phyloP scores from a whole-genome alignment of 2,797 vertebrate species.

The Scyliorhinus canicula region DNA sequence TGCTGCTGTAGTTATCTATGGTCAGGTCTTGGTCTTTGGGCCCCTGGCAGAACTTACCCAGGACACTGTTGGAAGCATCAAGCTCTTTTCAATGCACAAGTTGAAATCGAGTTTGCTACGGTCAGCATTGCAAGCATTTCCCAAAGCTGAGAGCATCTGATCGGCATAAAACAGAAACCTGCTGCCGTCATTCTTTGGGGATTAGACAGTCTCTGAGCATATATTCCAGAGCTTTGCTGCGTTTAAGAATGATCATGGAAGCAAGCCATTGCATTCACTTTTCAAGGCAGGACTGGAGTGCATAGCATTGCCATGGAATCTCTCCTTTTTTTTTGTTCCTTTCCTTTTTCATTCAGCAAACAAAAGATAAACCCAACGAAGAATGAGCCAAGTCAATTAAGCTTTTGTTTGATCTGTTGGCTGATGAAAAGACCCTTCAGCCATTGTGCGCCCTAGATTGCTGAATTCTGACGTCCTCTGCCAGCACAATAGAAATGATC shows the following conservation, averaged over 20 bases:
- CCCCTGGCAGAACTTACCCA: background rate
- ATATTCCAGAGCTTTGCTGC: background rate
- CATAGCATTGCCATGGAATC: constrained; percentile 45
- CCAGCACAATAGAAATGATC: constrained; percentile 47
- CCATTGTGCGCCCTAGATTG: constrained; percentile 43
- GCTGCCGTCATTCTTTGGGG: background rate
- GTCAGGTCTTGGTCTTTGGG: background rate
- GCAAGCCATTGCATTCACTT: background rate
- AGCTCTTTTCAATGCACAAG: background rate
- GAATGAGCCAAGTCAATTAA: constrained; percentile 52
- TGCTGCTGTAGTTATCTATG: background rate
- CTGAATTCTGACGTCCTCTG: constrained; percentile 30
- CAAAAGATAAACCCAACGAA: constrained; percentile 45
- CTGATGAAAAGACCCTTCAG: constrained; percentile 49
- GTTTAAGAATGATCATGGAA: constrained; percentile 3
- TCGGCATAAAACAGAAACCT: background rate
- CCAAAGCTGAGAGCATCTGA: background rate
- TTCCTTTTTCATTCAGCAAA: constrained; percentile 44
- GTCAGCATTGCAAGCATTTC: background rate
- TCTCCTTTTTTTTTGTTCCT: constrained; percentile 47
- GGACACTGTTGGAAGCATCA: background rate
- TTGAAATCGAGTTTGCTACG: background rate
- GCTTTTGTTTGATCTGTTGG: constrained; percentile 49
- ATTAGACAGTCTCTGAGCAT: constrained; percentile 10
- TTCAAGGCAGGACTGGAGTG: constrained; percentile 38